Conservation (phyloP, 2,888 invertebrate species). For the Caradrina kadenii region DNA sequence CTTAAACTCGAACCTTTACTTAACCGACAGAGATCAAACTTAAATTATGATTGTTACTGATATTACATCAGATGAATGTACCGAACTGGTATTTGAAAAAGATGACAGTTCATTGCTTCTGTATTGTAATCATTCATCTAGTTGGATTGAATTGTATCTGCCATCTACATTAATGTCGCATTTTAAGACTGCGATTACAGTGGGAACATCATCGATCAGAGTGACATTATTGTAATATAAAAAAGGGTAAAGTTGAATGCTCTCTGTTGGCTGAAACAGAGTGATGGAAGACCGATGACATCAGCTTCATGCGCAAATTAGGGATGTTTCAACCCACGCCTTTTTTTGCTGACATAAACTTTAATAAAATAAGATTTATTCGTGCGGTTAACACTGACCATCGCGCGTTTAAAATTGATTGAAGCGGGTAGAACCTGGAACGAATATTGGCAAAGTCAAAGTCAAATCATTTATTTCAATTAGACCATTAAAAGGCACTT, state of each 20-base stretch:
- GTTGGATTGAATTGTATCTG: slow-evolving; percentile 64
- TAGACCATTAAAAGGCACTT: no score
- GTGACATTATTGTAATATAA: slow-evolving; percentile 58
- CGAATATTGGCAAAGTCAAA: slow-evolving; percentile 39
- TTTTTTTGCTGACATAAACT: slow-evolving; percentile 25
- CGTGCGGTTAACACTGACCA: slow-evolving; percentile 29
- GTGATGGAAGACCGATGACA: slow-evolving; percentile 63
- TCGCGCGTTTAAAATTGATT: slow-evolving; percentile 19
- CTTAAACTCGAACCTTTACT: not conserved
- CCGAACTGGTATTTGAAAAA: slow-evolving; percentile 10
- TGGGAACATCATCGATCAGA: slow-evolving; percentile 69
- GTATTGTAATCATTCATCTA: slow-evolving; percentile 43
- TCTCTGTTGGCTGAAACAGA: slow-evolving; percentile 62
- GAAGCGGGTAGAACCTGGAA: slow-evolving; percentile 18
- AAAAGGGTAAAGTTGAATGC: slow-evolving; percentile 71
- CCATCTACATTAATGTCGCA: slow-evolving; percentile 59
- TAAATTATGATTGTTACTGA: not conserved
- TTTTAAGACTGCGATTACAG: slow-evolving; percentile 54
- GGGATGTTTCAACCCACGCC: slow-evolving; percentile 65
- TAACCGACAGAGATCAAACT: not conserved
- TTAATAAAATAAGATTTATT: slow-evolving; percentile 41
- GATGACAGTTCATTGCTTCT: slow-evolving; percentile 12
- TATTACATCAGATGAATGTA: slow-evolving; percentile 14
- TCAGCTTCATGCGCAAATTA: slow-evolving; percentile 65
- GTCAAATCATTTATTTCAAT: no score